Percentiles rank a stretch among this genome's conserved stretches.
Conservation (phyloP, 2,113 vertebrate genomes). For the Meriones unguiculatus region DNA sequence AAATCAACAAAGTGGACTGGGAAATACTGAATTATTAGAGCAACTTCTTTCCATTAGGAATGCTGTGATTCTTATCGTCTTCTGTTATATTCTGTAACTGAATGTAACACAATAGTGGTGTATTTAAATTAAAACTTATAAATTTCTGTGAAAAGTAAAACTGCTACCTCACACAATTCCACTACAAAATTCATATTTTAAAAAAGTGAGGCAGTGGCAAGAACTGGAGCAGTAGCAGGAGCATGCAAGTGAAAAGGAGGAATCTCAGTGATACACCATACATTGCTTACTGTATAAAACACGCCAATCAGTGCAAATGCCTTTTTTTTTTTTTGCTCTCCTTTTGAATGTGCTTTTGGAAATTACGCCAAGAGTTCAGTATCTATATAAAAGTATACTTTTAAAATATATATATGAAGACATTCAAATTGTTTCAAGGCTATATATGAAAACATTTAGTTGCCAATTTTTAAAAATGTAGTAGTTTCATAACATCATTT, state of each 20-base stretch:
- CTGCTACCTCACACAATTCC: background rate
- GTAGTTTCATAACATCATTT: background rate
- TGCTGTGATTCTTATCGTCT: no score
- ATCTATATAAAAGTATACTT: background rate
- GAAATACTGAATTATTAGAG: conserved; percentile 9
- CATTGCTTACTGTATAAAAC: background rate
- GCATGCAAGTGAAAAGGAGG: no score
- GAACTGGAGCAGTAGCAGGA: no score
- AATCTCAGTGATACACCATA: background rate
- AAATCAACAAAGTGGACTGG: background rate
- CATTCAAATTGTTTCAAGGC: background rate
- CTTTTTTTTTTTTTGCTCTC: background rate
- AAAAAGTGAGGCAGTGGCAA: background rate
- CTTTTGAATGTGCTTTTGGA: background rate
- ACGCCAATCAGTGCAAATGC: background rate
- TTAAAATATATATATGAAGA: background rate
- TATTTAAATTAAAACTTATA: no score
- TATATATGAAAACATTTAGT: background rate
- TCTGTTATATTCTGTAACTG: background rate
- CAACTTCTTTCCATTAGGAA: background rate
- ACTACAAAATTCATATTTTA: no score
- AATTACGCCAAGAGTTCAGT: background rate
- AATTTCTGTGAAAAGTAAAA: no score
- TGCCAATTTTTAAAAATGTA: background rate
- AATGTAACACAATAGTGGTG: background rate